These are phyloP conservation scores for Trididemnum clinides DNA, from an alignment of 23 tunicate species.

Conservation along the genomic window DNA sequence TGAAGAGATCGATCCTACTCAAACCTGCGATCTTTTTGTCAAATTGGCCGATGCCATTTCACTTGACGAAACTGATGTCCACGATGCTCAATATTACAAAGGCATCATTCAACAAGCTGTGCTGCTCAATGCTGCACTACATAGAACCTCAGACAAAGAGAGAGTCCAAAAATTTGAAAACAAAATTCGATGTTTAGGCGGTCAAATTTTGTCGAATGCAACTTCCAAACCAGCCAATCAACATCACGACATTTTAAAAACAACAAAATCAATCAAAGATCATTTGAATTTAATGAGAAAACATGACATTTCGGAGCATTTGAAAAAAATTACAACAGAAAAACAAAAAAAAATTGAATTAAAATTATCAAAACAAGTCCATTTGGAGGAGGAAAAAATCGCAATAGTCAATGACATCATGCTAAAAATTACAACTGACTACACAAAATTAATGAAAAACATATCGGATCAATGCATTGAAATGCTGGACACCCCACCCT, in stretches of 20 bases:
- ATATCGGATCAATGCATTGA: neutral
- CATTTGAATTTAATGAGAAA: neutral
- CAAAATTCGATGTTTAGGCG: neutral
- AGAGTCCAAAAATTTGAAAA: neutral
- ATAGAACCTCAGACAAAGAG: neutral
- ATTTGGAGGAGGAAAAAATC: neutral
- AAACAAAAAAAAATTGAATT: neutral
- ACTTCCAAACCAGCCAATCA: neutral
- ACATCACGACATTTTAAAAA: neutral
- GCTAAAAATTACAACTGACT: constrained; percentile 30
- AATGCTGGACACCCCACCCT: constrained; percentile 28
- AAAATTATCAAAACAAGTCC: neutral
- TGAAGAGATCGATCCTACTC: neutral
- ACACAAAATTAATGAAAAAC: neutral
- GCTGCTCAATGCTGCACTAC: neutral
- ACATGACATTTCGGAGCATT: neutral
- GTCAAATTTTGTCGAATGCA: neutral
- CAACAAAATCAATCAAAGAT: neutral
- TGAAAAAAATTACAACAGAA: no score
- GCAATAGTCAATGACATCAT: neutral
- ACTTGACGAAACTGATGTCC: neutral
- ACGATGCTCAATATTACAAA: neutral
- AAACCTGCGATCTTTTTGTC: neutral
- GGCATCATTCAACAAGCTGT: neutral
- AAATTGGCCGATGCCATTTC: neutral